These are phyloP conservation scores for Astreopora myriophthalma DNA, from an alignment of 64 coral and sea anemone species.

Conservation along the genomic window DNA sequence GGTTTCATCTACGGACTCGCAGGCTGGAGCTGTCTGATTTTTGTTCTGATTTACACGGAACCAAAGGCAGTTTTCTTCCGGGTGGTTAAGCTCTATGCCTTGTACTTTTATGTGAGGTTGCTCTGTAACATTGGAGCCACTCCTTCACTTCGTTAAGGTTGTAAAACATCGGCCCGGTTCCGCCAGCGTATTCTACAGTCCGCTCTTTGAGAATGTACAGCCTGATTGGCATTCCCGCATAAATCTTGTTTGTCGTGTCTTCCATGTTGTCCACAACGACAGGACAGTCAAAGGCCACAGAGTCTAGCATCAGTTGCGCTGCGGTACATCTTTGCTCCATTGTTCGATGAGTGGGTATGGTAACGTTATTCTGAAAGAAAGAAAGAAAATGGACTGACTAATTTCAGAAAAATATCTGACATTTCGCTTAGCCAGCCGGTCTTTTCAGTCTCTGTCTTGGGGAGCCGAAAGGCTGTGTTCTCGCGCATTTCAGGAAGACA, in stretches of 20 bases:
- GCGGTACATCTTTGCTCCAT: conserved; percentile 72
- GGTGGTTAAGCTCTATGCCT: conserved; percentile 5
- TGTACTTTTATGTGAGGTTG: background rate
- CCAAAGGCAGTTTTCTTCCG: no score
- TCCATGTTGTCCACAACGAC: conserved; percentile 79
- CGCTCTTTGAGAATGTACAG: conserved; percentile 48
- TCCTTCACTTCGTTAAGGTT: conserved; percentile 39
- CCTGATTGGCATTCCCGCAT: conserved; percentile 67
- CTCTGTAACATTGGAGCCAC: conserved; percentile 54
- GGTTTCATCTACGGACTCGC: background rate
- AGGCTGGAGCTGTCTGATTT: background rate
- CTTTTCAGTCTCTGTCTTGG: background rate
- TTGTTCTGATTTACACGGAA: no score
- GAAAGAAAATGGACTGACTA: background rate
- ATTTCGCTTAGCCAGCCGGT: no score
- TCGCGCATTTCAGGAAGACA: no score
- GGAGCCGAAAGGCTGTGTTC: no score
- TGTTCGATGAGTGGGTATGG: conserved; percentile 58
- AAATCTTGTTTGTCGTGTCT: conserved; percentile 55
- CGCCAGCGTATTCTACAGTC: conserved; percentile 50
- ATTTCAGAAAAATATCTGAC: no score
- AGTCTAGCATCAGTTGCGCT: conserved; percentile 49
- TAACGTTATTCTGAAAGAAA: conserved; percentile 53
- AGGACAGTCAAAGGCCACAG: conserved; percentile 32
- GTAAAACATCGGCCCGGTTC: conserved; percentile 77